Evolutionary conservation across 1,140 invertebrate species (phyloP).

Genomic region (Ceratitis capitata): DNA sequence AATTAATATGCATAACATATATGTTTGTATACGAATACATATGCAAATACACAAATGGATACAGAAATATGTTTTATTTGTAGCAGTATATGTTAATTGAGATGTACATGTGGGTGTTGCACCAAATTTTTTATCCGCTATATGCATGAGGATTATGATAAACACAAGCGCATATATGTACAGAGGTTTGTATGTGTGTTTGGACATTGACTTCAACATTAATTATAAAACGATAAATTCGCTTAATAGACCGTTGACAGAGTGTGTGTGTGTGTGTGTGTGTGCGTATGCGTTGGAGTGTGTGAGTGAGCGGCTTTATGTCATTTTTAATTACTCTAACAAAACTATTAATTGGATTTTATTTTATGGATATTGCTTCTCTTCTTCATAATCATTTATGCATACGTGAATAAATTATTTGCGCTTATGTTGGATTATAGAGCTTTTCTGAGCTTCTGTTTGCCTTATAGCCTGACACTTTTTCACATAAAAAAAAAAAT

Average conservation of each 20-base stretch:
- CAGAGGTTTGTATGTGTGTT: background rate
- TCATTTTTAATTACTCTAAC: background rate
- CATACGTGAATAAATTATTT: background rate
- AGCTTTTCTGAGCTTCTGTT: too few species aligned
- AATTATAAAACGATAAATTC: constrained; percentile 24
- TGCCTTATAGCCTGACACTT: background rate
- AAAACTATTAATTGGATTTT: constrained; percentile 1
- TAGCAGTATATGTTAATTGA: background rate
- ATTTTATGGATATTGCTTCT: too few species aligned
- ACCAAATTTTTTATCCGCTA: background rate
- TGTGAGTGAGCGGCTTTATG: background rate
- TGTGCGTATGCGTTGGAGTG: too few species aligned
- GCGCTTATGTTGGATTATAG: background rate
- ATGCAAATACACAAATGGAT: too few species aligned
- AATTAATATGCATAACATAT: constrained; percentile 51
- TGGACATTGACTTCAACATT: background rate
- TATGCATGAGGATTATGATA: background rate
- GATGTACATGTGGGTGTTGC: background rate
- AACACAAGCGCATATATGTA: background rate
- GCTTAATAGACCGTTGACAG: constrained; percentile 29
- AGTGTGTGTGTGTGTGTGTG: background rate
- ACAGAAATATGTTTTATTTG: background rate
- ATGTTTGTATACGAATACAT: background rate
- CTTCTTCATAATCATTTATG: background rate
- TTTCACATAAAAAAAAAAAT: background rate